Evolutionary conservation across 2,113 vertebrate species (phyloP).

Genomic region (Pluvianellus socialis): DNA sequence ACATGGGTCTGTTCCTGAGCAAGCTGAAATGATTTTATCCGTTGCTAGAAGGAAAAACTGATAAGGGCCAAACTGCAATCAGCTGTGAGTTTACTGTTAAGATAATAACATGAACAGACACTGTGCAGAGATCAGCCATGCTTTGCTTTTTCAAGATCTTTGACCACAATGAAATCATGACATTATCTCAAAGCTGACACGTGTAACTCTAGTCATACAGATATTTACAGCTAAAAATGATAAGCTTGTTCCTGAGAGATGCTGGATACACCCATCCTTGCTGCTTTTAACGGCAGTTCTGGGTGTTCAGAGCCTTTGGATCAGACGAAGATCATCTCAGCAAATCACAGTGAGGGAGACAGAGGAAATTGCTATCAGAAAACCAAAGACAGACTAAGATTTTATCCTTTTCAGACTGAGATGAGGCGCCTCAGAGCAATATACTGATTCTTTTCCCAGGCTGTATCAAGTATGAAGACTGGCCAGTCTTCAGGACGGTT

Average conservation of each 20-base stretch:
- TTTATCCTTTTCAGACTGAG: slow-evolving; percentile 8
- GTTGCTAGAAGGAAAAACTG: background rate
- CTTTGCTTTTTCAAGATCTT: slow-evolving; percentile 34
- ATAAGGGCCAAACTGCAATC: slow-evolving; percentile 28
- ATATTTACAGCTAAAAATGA: slow-evolving; percentile 34
- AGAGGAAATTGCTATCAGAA: slow-evolving; percentile 34
- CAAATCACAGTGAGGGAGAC: background rate
- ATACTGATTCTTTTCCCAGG: background rate
- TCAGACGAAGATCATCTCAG: background rate
- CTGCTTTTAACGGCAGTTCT: background rate
- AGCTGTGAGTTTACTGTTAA: slow-evolving; percentile 18
- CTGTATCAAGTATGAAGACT: background rate
- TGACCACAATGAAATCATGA: slow-evolving; percentile 30
- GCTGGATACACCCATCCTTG: background rate
- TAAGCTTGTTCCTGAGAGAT: slow-evolving; percentile 23
- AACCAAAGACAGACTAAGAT: slow-evolving; percentile 6
- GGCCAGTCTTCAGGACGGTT: background rate
- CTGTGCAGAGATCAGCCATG: background rate
- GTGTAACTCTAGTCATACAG: slow-evolving; percentile 25
- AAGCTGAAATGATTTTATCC: background rate
- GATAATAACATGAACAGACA: slow-evolving; percentile 18
- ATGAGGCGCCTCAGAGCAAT: background rate
- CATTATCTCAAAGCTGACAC: slow-evolving; percentile 35
- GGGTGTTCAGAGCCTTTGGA: background rate
- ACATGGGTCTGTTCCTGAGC: background rate